Evolutionary conservation across 2,888 invertebrate genomes (phyloP).

Genomic region (Synanthedon formicaeformis): DNA sequence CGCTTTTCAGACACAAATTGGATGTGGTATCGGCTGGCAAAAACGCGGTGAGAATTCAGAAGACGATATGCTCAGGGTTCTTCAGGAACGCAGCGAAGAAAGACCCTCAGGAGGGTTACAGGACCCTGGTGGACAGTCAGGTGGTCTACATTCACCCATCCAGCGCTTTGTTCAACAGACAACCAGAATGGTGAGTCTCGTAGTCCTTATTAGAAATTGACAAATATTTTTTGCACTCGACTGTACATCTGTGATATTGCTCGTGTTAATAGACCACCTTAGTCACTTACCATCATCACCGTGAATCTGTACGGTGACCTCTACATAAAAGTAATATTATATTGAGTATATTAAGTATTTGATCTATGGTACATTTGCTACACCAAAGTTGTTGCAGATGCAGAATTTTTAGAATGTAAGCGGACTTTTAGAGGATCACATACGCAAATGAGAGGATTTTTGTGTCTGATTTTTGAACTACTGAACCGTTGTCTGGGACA

Average conservation of each 20-base stretch:
- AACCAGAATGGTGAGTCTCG: conserved; percentile 90
- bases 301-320: not conserved
- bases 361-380: no score
- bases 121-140: conserved; percentile 97
- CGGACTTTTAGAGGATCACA: no score
- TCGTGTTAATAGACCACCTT: not conserved
- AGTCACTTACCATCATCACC: no score
- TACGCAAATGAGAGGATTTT: no score
- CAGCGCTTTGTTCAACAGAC: conserved; percentile 96
- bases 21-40: conserved; percentile 98
- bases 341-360: no score
- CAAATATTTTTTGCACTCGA: no score
- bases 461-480: no score
- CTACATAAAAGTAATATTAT: not conserved
- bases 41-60: conserved; percentile 95
- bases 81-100: conserved; percentile 99
- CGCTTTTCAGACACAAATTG: conserved; percentile 80
- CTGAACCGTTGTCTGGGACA: no score
- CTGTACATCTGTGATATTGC: not conserved
- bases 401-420: no score
- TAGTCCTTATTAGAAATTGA: no score
- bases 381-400: no score
- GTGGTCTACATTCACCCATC: conserved; percentile 99
- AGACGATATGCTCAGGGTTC: conserved; percentile 98
- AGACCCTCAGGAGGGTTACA: conserved; percentile 98